Percentiles rank a stretch among this genome's conserved stretches.
Evolutionary conservation across 2,113 vertebrate genomes (phyloP).

Genomic region (Hemiscyllium ocellatum): DNA sequence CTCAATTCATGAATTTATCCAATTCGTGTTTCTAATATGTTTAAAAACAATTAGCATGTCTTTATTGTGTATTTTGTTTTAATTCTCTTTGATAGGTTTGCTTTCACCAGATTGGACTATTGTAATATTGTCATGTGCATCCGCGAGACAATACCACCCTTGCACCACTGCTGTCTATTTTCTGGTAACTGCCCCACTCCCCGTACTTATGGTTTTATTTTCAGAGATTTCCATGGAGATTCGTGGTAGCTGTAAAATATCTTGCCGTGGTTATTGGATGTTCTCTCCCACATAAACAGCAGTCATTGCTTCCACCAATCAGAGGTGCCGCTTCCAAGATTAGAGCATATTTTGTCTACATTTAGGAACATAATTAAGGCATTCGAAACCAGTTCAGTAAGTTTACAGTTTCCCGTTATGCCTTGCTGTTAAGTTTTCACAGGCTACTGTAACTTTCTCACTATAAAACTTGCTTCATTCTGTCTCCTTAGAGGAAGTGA

Average conservation of each 20-base stretch:
- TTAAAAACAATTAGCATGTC: too few relatives aligned
- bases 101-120: neutral
- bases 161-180: neutral
- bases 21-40: too few relatives aligned
- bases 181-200: neutral
- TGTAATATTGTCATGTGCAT: neutral
- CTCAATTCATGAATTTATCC: too few relatives aligned
- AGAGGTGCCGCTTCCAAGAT: neutral
- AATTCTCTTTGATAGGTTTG: neutral
- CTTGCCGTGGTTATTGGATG: neutral
- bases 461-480: neutral
- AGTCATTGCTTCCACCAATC: neutral
- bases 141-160: neutral
- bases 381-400: neutral
- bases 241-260: neutral
- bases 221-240: neutral
- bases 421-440: constrained; percentile 14
- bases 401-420: neutral
- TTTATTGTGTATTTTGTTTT: too few relatives aligned
- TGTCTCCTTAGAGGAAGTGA: neutral
- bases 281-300: neutral
- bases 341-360: neutral
- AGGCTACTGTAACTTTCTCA: neutral
- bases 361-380: neutral
- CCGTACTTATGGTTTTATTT: neutral